Percentiles rank a stretch among this genome's conserved stretches.
Conservation (phyloP, 2,888 invertebrate genomes). For the Fragum sueziense region DNA sequence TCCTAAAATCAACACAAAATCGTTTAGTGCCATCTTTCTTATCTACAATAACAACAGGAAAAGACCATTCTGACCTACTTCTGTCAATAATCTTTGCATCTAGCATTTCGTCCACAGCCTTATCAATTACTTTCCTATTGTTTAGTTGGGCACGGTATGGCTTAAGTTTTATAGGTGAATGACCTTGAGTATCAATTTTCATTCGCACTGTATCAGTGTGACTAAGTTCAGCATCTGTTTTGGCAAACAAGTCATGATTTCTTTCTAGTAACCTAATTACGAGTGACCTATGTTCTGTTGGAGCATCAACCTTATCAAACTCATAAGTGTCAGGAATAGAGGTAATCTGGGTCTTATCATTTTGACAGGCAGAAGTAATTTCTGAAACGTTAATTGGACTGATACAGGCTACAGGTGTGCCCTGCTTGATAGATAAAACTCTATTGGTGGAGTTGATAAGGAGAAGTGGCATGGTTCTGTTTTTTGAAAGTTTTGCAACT, state of each 20-base stretch:
- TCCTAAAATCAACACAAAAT: background rate
- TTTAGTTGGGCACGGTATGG: constrained; percentile 23
- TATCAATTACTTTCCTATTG: constrained; percentile 29
- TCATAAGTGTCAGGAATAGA: background rate
- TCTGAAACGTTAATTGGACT: background rate
- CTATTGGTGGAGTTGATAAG: background rate
- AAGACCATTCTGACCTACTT: constrained; percentile 10
- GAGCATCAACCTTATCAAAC: background rate
- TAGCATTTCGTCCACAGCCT: constrained; percentile 35
- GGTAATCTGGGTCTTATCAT: background rate
- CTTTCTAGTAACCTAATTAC: background rate
- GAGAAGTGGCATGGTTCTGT: background rate
- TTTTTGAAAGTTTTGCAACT: background rate
- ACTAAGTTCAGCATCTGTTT: constrained; percentile 22
- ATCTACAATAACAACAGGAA: constrained; percentile 9
- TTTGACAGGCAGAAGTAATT: background rate
- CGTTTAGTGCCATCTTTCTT: constrained; percentile 3
- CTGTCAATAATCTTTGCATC: constrained; percentile 18
- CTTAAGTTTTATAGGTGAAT: constrained; percentile 17
- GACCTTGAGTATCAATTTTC: constrained; percentile 18
- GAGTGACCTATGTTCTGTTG: background rate
- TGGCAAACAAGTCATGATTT: constrained; percentile 36
- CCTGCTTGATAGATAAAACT: background rate
- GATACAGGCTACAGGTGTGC: background rate
- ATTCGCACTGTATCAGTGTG: constrained; percentile 29